Base-by-base conservation (phyloP, 2,113 vertebrate species). In the Hystrix cristata region DNA sequence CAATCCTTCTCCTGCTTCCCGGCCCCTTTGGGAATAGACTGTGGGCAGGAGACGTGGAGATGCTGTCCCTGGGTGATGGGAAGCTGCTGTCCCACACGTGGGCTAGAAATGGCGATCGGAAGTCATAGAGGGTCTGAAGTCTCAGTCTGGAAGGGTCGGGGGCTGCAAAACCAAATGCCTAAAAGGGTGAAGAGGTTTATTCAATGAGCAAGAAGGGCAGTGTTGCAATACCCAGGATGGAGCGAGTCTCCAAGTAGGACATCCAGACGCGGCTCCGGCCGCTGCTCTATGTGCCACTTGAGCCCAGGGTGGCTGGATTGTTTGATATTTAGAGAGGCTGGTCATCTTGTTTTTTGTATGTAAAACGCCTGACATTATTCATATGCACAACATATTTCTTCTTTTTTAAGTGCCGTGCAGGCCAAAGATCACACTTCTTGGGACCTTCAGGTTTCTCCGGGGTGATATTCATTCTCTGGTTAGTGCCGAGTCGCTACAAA, bases 331-430 rank as follows among this genome's bases (percentile, higher is more conserved):
- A 34, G 25, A 65, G 38, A 93, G 57, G 59, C 38, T 87, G 62
- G 83, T 4, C 31, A 10, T 34, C 72, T 43, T 31, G 8, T 25
- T 34, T 81, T 81, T 92, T 46, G 55, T 67, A 78, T 34, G 34
- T 67, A 51, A 93, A 82, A 95, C 21, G 31, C 55, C 90, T 79
- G 65, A 95, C 88, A 43, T 25, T 15, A 14, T 67, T 25, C 86
- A 87, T 27, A 79, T 46, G 83, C 31, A 43, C 25, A 57, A 59
- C 12, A 57, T 43, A 87, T 59, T 67, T 81, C 53, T 88, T 96
- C 78, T 87, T 83, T 95, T 88, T 71, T 51, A 62, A 76, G 71
- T 25, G 51, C n/a, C 4, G 1, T 64, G 34, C 21, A 81, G 48
- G 80, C n/a, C 43, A 46, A 85, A 89, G 57, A 74, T 91, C 94